A percentile compares a stretch with the other conserved stretches of the same genome.
phyloP scores from a whole-genome alignment of 1,140 invertebrate genomes.

The Magallana angulata region DNA sequence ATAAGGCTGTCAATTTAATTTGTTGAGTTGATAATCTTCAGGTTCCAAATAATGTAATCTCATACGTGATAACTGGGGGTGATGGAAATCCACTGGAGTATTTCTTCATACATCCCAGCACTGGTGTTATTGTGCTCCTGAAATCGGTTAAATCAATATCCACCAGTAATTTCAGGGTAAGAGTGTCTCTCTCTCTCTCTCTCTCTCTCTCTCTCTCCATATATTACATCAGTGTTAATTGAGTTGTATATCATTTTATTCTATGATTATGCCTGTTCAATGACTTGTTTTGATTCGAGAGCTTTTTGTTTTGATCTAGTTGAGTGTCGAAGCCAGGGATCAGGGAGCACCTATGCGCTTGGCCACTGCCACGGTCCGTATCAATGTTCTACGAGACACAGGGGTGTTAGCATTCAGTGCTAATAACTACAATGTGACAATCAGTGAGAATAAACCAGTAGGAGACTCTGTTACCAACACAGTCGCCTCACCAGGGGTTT shows the following conservation, averaged over 20 bases:
- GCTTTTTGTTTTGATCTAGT: conserved; percentile 52
- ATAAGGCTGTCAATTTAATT: too few relatives aligned
- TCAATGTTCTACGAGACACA: conserved; percentile 75
- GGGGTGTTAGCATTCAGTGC: conserved; percentile 55
- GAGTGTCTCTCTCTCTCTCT: neutral
- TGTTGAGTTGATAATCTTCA: conserved; percentile 46
- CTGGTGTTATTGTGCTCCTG: conserved; percentile 53
- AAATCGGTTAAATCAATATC: conserved; percentile 48
- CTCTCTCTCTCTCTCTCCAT: neutral
- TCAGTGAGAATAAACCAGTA: conserved; percentile 56
- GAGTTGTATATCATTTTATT: too few relatives aligned
- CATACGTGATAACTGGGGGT: conserved; percentile 51
- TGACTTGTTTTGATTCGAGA: neutral
- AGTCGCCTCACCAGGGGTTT: conserved; percentile 57
- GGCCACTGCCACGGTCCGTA: conserved; percentile 87
- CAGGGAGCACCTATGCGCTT: conserved; percentile 89
- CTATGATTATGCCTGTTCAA: too few relatives aligned
- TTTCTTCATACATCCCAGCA: conserved; percentile 56
- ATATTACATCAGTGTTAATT: too few relatives aligned
- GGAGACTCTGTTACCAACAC: conserved; percentile 45
- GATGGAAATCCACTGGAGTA: conserved; percentile 40
- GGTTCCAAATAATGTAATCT: conserved; percentile 62
- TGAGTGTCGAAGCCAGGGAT: conserved; percentile 84
- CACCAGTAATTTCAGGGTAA: conserved; percentile 55
- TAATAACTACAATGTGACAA: conserved; percentile 54